Evolutionary conservation across 2,113 vertebrate species (phyloP).

Genomic region (Alethe castanea): DNA sequence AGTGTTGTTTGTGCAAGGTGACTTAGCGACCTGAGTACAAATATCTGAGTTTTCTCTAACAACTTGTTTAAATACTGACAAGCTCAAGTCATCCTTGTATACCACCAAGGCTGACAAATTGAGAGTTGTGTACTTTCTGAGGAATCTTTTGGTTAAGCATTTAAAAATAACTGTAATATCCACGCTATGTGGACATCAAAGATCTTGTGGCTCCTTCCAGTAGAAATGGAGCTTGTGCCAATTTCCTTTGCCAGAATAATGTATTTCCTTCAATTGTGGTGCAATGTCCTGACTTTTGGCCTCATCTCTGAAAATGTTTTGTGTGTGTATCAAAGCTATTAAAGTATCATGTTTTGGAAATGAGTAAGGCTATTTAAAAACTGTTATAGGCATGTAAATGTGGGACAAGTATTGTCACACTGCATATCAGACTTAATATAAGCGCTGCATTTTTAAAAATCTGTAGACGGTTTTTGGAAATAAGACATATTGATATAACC

Average conservation of each 20-base stretch:
- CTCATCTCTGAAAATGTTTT: constrained; percentile 12
- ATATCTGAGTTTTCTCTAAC: background rate
- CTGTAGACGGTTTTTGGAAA: background rate
- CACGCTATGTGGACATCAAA: constrained; percentile 32
- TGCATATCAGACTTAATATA: background rate
- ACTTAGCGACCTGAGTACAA: background rate
- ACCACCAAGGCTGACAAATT: background rate
- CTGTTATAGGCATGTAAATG: background rate
- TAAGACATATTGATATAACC: background rate
- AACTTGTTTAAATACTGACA: background rate
- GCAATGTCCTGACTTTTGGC: constrained; percentile 41
- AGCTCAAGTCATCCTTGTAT: background rate
- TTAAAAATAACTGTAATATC: constrained; percentile 33
- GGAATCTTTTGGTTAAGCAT: constrained; percentile 7
- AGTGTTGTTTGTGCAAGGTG: constrained; percentile 1
- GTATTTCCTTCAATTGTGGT: constrained; percentile 61
- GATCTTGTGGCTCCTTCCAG: constrained; percentile 16
- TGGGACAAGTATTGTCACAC: background rate
- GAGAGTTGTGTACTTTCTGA: background rate
- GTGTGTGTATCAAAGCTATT: background rate
- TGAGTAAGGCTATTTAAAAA: background rate
- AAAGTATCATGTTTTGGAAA: background rate
- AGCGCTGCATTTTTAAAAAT: background rate
- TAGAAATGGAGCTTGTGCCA: background rate
- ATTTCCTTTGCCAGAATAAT: constrained; percentile 58